Conservation (phyloP, 2,797 vertebrate species). For the Melanotaenia pygmaea region DNA sequence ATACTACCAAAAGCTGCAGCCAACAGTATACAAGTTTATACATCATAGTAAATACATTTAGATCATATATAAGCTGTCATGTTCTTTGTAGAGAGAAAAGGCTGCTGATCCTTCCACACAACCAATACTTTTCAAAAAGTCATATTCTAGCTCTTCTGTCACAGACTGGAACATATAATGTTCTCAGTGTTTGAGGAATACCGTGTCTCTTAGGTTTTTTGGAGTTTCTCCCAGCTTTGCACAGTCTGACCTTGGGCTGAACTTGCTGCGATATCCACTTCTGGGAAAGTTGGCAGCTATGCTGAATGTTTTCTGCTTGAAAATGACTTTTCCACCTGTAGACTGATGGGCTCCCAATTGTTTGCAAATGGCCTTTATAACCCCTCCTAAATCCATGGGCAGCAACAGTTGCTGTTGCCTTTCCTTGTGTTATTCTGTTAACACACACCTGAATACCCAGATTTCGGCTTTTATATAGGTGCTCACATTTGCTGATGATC, state of each 20-base stretch:
- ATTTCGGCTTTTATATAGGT: background rate
- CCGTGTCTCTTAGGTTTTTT: background rate
- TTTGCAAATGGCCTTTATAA: background rate
- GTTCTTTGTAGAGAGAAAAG: too few species aligned
- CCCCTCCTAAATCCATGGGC: background rate
- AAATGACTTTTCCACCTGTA: background rate
- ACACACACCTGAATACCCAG: background rate
- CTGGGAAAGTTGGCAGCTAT: background rate
- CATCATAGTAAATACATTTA: background rate
- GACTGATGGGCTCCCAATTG: background rate
- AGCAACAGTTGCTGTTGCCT: background rate
- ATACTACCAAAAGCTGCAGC: background rate
- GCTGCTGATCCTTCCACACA: background rate
- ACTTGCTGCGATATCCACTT: background rate
- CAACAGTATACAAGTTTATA: slow-evolving; percentile 1
- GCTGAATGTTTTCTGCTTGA: background rate
- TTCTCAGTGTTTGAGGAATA: background rate
- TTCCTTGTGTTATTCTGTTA: background rate
- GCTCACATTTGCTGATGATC: background rate
- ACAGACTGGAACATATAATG: background rate
- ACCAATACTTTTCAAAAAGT: background rate
- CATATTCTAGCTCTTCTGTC: background rate
- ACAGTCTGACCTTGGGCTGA: background rate
- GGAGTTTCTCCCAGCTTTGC: background rate
- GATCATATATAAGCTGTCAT: background rate